These are phyloP conservation scores for Nesometra sesokonis DNA, from an alignment of 35 echinoderm and acorn worm species.

Conservation along the genomic window DNA sequence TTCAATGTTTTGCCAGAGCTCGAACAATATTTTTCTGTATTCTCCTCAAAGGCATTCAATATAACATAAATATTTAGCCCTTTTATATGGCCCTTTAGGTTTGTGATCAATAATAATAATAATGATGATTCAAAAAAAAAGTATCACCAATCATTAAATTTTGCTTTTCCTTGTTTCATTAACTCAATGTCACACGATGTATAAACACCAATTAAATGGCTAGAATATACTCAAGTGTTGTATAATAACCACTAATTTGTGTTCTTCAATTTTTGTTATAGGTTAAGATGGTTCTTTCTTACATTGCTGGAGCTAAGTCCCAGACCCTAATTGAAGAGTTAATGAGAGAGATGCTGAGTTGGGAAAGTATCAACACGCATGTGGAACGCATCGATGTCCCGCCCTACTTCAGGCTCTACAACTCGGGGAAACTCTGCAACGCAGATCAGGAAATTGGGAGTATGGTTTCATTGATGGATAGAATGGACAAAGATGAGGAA, in stretches of 20 bases:
- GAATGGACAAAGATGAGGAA: slow-evolving; percentile 44
- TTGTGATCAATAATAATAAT: too few species aligned
- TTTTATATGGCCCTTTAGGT: too few species aligned
- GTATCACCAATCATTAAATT: too few species aligned
- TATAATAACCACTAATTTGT: too few species aligned
- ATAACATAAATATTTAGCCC: too few species aligned
- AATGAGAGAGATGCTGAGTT: slow-evolving; percentile 83
- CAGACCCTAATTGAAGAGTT: slow-evolving; percentile 79
- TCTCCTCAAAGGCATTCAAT: too few species aligned
- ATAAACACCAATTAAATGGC: too few species aligned
- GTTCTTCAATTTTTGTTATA: background rate
- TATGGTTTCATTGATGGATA: slow-evolving; percentile 62
- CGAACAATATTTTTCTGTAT: too few species aligned
- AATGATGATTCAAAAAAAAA: too few species aligned
- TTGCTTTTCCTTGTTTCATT: background rate
- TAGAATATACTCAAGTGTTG: too few species aligned
- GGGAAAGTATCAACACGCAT: slow-evolving; percentile 67
- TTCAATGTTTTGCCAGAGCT: too few species aligned
- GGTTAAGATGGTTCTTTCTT: slow-evolving; percentile 78
- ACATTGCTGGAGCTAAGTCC: slow-evolving; percentile 76
- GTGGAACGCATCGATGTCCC: slow-evolving; percentile 71
- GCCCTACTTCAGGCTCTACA: slow-evolving; percentile 73
- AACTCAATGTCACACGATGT: background rate
- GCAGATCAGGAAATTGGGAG: slow-evolving; percentile 64
- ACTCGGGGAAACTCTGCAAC: slow-evolving; percentile 29